Evolutionary conservation across 2,113 vertebrate species (phyloP).

Genomic region (Hucho hucho): DNA sequence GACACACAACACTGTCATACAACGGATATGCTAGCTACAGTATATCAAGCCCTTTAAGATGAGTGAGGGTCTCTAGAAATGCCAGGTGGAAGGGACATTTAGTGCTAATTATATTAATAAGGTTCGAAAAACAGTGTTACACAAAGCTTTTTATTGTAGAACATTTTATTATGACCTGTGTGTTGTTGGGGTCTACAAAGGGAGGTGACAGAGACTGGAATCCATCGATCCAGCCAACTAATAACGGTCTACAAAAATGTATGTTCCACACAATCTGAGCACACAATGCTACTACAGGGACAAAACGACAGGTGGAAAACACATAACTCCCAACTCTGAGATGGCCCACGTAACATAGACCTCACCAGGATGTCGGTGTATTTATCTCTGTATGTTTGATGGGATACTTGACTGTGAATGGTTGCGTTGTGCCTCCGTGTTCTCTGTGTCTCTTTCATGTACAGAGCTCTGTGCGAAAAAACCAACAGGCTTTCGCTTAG

Average conservation of each 20-base stretch:
- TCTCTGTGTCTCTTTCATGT: slow-evolving; percentile 18
- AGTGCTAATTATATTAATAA: too few relatives aligned
- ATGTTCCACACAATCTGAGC: not conserved
- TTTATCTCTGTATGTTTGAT: not conserved
- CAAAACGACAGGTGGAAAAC: too few relatives aligned
- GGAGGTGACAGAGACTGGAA: not conserved
- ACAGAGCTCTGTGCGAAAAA: not conserved
- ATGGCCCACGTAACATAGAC: not conserved
- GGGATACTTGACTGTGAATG: slow-evolving; percentile 9
- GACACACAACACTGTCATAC: not conserved
- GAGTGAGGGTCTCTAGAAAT: too few relatives aligned
- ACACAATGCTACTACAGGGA: not conserved
- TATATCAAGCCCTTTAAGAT: too few relatives aligned
- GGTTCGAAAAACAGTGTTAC: too few relatives aligned
- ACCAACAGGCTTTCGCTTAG: slow-evolving; percentile 9
- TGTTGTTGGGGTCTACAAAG: not conserved
- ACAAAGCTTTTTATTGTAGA: too few relatives aligned
- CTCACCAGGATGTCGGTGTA: not conserved
- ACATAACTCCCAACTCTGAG: too few relatives aligned
- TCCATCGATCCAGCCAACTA: not conserved
- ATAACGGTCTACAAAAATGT: not conserved
- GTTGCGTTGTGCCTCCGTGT: slow-evolving; percentile 22
- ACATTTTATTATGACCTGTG: not conserved
- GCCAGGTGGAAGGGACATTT: too few relatives aligned
- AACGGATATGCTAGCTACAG: not conserved